Percentiles rank a stretch among this genome's conserved stretches.
These are phyloP conservation scores for Thereva unica DNA, from an alignment of 2,888 invertebrate genomes.

Conservation along the genomic window DNA sequence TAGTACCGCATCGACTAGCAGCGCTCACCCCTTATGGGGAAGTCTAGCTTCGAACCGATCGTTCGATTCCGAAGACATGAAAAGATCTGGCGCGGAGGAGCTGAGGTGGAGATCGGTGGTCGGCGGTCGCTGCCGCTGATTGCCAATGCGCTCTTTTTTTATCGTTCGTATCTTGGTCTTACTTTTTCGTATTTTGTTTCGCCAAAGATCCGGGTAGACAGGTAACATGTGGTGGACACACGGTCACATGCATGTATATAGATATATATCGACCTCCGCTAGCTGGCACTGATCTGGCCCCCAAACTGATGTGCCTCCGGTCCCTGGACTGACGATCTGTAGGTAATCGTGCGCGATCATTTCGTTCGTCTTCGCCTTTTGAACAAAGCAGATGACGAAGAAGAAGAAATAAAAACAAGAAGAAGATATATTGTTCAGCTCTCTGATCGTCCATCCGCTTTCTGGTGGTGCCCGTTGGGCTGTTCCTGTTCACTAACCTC, in stretches of 20 bases:
- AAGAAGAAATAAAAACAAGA: too few relatives aligned
- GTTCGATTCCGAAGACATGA: constrained; percentile 5
- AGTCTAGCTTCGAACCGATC: not conserved
- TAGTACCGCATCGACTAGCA: too few relatives aligned
- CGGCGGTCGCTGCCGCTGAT: constrained; percentile 7
- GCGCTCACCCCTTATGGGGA: too few relatives aligned
- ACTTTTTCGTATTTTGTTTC: constrained; percentile 31
- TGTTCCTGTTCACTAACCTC: constrained; percentile 36
- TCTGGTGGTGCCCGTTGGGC: constrained; percentile 11
- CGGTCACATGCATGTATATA: not conserved
- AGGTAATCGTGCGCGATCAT: not conserved
- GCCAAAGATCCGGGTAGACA: constrained; percentile 34
- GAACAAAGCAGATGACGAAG: too few relatives aligned
- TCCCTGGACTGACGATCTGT: constrained; percentile 13
- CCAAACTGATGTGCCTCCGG: constrained; percentile 27
- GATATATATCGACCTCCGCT: constrained; percentile 3
- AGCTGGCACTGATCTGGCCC: constrained; percentile 13
- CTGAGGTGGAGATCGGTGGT: not conserved
- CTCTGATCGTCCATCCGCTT: too few relatives aligned
- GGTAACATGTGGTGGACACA: constrained; percentile 14
- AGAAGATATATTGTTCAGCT: too few relatives aligned
- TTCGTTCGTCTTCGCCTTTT: not conserved
- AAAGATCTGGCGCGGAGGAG: constrained; percentile 9
- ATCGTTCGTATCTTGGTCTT: not conserved
- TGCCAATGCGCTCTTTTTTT: constrained; percentile 21